Evolutionary conservation across 2,888 invertebrate species (phyloP).

Genomic region (Mayetiola destructor): DNA sequence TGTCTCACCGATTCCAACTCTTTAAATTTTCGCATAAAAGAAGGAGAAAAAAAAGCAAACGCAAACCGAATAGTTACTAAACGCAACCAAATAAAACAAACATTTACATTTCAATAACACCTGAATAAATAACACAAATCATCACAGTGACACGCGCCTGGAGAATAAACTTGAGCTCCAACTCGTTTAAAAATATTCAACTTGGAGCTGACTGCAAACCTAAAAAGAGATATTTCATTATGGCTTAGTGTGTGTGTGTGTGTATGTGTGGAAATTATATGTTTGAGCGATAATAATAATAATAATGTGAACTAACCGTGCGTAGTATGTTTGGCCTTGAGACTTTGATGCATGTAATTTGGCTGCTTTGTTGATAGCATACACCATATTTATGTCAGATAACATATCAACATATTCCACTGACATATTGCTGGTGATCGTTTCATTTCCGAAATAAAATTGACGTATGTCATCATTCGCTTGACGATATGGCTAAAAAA

Average conservation of each 20-base stretch:
- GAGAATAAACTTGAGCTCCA: neutral
- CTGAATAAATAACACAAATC: neutral
- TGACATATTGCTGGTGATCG: no score
- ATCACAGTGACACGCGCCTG: neutral
- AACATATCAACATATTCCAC: neutral
- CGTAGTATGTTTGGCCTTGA: neutral
- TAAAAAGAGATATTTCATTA: neutral
- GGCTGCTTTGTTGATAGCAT: neutral
- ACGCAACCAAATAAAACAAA: no score
- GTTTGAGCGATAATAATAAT: neutral
- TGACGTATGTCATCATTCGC: neutral
- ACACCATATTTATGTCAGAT: neutral
- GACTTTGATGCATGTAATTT: neutral
- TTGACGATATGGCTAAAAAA: neutral
- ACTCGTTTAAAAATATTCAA: neutral
- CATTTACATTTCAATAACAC: no score
- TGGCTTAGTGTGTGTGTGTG: neutral
- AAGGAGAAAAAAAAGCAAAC: neutral
- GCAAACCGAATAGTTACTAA: no score
- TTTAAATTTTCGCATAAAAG: neutral
- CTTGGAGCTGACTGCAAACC: neutral
- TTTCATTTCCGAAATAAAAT: neutral
- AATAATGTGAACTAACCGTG: neutral
- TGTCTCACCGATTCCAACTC: no score
- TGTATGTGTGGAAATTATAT: no score